Conservation (phyloP, 2,888 invertebrate species). For the Trachelus tabidus region DNA sequence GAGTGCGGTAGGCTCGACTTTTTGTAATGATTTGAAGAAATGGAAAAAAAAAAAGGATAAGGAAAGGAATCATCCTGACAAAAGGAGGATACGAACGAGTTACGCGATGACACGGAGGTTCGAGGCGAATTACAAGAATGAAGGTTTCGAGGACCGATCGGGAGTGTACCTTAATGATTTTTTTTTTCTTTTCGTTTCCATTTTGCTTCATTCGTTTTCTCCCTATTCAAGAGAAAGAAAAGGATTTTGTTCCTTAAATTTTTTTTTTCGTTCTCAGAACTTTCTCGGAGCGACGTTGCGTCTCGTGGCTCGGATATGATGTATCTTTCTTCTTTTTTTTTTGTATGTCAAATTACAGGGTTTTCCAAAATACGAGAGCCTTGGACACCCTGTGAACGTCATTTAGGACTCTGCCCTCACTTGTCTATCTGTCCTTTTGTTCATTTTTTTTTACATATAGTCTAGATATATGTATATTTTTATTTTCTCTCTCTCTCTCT, state of each 20-base stretch:
- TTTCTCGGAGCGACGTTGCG: conserved; percentile 47
- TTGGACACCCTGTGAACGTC: conserved; percentile 41
- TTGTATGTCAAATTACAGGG: conserved; percentile 68
- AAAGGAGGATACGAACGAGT: no score
- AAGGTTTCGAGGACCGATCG: no score
- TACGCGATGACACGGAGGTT: no score
- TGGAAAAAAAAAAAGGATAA: no score
- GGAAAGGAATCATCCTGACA: no score
- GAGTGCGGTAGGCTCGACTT: no score
- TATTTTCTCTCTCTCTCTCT: conserved; percentile 8
- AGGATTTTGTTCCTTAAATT: conserved; percentile 17
- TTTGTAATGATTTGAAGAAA: no score
- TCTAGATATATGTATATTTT: conserved; percentile 21
- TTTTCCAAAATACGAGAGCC: conserved; percentile 67
- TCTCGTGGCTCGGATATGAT: conserved; percentile 74
- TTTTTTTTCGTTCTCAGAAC: conserved; percentile 28
- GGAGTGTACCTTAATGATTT: no score
- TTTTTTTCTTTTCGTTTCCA: no score
- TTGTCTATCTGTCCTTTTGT: conserved; percentile 19
- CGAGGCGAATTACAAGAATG: no score
- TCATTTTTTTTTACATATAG: no score
- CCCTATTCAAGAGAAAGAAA: not conserved
- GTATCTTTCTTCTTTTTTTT: conserved; percentile 57
- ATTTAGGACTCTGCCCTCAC: conserved; percentile 29
- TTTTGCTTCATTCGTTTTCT: not conserved